Base-by-base conservation (phyloP, 1,140 invertebrate genomes). In the Globodera rostochiensis region DNA sequence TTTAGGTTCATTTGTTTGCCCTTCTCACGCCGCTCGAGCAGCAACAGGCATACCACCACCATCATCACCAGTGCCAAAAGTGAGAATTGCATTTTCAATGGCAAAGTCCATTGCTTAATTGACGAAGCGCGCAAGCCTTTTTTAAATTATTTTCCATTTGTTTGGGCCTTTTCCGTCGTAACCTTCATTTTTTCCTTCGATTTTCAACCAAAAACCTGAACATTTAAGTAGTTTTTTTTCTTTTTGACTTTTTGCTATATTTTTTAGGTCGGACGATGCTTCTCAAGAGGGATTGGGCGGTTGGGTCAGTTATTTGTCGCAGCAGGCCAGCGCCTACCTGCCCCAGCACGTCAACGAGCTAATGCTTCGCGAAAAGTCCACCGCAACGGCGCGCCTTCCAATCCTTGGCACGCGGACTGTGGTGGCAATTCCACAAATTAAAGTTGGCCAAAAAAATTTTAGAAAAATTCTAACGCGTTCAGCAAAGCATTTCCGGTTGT, bases 1-100 rank as follows among this genome's bases (percentile, higher is more conserved):
- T 64, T 64, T 19, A 64, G 57, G 57, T 64, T 85, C 97, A 99
- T 91, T 94, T 99, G 85, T 99, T 99, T 91, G 95, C 95, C 90
- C 91, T 98, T 85, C 50, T 81, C 15, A 85, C 76, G 47, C 76
- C 86, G 8, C 81, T 70, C 6, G 73, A 70, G 25, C 82, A 73
- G 50, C 53, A 84, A 25, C 57, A 83, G 73, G 69, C 46, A 46
- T 66, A 78, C 60, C 77, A 78, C 15, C 19, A 66, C 49, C 77
- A 78, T 50, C 47, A 66, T 19, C 71, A 73, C 15, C 47, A 50
- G 53, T 19, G 71, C 71, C 71, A 50, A 57, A 49, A 73, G 57
- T 64, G 57, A 19, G 57, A 15, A 53, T 53, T 0, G 50, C 7
- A 13, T 50, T 13, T 9, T 9, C 0, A 53, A 9, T 53, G 11